Base-by-base conservation (phyloP, 2,888 invertebrate genomes). In the Cheilosia variabilis region DNA sequence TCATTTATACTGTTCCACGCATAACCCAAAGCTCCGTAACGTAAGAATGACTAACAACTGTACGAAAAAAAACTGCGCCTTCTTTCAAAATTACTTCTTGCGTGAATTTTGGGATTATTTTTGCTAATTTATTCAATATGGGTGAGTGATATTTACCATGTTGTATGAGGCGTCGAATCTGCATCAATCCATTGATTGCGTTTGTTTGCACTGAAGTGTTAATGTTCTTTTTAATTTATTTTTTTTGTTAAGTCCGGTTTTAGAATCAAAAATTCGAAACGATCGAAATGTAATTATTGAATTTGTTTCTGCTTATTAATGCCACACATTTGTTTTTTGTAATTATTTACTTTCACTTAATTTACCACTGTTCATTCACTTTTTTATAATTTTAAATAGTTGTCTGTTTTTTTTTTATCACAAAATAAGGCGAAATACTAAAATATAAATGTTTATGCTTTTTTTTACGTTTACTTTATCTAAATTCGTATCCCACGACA, bases 371-470 rank as follows among this genome's bases (percentile, higher is more conserved):
- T 65, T 55, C 37, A 58, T 50, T 58, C 45, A 69, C 68, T 55
- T 50, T 47, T 60, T 68, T 68, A 37, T 13, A 52, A 27, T 55
- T 82, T 72, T 60, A 66, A 76, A 66, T 62, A 57, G 27, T 73
- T 73, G 68, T 65, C 24, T 55, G n/a, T n/a, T 34, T 43, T 24
- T 63, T 37, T 50, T 58, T 75, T 84, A 84, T 84, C 84, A 84
- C 84, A 80, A 84, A 84, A 84, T 84, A 84, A 84, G 84, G 84
- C 84, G 84, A 84, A 84, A 77, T 77, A 77, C 77, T 77, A 66
- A 82, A 79, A 84, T 84, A 75, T 75, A 57, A 69, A 62, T 73
- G 47, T 73, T 55, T 63, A 22, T 55, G 45, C 52, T 50, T 13
- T 58, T 43, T 66, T 66, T 68, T 53, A 19, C 41, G 50, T 58